phyloP scores from a whole-genome alignment of 2,888 invertebrate species.

The Clostera curtula region DNA sequence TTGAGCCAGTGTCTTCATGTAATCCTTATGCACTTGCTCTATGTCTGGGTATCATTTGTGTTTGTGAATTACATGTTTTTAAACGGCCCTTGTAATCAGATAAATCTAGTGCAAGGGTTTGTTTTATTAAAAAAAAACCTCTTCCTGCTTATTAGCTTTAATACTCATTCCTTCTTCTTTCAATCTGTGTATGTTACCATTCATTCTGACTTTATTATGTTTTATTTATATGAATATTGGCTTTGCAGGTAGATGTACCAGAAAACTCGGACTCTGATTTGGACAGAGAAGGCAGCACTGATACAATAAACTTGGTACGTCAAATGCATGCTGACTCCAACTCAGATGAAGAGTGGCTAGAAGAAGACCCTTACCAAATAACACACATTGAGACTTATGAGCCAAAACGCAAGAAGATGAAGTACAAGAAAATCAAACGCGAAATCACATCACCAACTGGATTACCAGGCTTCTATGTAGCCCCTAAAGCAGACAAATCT shows the following conservation, averaged over 20 bases:
- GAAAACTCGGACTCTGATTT: constrained; percentile 36
- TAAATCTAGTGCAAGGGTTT: too few relatives aligned
- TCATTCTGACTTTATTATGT: too few relatives aligned
- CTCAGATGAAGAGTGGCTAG: constrained; percentile 63
- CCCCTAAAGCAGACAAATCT: constrained; percentile 26
- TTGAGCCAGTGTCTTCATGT: too few relatives aligned
- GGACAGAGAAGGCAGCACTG: constrained; percentile 36
- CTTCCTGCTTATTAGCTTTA: too few relatives aligned
- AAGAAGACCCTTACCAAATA: constrained; percentile 49
- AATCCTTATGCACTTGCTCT: too few relatives aligned
- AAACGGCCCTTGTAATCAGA: too few relatives aligned
- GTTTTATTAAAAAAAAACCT: too few relatives aligned
- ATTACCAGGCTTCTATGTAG: constrained; percentile 27
- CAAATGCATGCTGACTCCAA: constrained; percentile 44
- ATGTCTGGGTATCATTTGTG: too few relatives aligned
- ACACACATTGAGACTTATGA: constrained; percentile 43
- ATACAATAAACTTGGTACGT: constrained; percentile 43
- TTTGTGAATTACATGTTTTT: too few relatives aligned
- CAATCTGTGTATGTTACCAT: too few relatives aligned
- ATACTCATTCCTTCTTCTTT: too few relatives aligned
- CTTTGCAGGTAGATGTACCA: constrained; percentile 43
- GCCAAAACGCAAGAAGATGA: constrained; percentile 38
- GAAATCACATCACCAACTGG: constrained; percentile 47
- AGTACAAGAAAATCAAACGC: constrained; percentile 48
- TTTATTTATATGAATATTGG: not conserved